phyloP scores from a whole-genome alignment of 2,888 invertebrate genomes.

The Microctonus hyperodae region DNA sequence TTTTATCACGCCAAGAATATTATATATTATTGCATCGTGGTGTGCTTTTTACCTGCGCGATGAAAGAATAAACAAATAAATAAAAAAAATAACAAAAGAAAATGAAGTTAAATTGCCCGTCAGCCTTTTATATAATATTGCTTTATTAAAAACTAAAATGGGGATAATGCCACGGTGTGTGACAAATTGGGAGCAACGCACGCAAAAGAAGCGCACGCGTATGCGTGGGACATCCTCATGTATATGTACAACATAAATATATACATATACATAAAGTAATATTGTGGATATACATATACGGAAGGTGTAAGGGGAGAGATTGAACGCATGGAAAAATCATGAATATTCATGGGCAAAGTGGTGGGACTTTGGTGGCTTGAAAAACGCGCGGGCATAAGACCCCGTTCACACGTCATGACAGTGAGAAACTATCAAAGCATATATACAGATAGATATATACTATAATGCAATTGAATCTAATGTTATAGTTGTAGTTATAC shows the following conservation, averaged over 20 bases:
- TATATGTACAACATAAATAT: conserved; percentile 14
- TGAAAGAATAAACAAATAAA: conserved; percentile 5
- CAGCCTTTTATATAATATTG: conserved; percentile 34
- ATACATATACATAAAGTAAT: conserved; percentile 12
- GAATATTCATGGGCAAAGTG: conserved; percentile 53
- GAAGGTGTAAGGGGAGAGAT: conserved; percentile 21
- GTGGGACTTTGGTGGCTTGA: conserved; percentile 40
- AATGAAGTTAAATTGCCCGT: conserved; percentile 8
- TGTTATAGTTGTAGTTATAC: conserved; percentile 12
- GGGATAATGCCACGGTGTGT: conserved; percentile 62
- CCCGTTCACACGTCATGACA: conserved; percentile 46
- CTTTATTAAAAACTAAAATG: conserved; percentile 60
- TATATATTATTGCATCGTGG: conserved; percentile 33
- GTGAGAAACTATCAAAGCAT: conserved; percentile 45
- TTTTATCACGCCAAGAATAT: conserved; percentile 32
- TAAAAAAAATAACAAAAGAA: conserved; percentile 13
- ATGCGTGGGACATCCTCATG: conserved; percentile 23
- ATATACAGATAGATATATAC: conserved; percentile 1
- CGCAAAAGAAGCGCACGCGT: conserved; percentile 40
- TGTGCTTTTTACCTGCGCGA: conserved; percentile 17
- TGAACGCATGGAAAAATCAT: conserved; percentile 50
- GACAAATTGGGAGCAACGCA: conserved; percentile 63
- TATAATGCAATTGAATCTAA: conserved; percentile 36
- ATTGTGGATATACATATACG: background rate
- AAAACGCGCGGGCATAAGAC: conserved; percentile 36